Conservation (phyloP, 2,888 invertebrate genomes). For the Halictus ligatus region DNA sequence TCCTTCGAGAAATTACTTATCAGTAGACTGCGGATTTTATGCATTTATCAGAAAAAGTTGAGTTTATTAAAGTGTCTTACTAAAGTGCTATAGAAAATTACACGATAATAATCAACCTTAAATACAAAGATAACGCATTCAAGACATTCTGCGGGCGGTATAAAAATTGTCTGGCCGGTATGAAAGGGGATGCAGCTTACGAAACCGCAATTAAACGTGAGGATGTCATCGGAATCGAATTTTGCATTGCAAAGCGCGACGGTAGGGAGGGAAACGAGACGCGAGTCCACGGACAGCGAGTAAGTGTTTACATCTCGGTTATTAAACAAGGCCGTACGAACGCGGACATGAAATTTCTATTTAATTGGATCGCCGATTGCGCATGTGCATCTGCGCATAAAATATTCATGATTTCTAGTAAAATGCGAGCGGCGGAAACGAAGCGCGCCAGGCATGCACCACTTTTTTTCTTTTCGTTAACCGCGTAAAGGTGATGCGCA, state of each 20-base stretch:
- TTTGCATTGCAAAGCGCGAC: neutral
- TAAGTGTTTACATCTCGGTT: conserved; percentile 49
- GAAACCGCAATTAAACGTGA: neutral
- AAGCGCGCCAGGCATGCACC: neutral
- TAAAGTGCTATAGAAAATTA: too few species aligned
- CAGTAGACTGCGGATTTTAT: too few species aligned
- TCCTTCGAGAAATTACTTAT: too few species aligned
- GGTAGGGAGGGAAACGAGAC: neutral
- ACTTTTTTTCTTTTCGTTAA: neutral
- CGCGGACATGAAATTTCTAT: conserved; percentile 43
- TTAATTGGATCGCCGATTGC: conserved; percentile 47
- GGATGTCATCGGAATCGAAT: conserved; percentile 7
- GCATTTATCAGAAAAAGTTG: too few species aligned
- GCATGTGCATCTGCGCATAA: conserved; percentile 32
- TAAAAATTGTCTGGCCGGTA: neutral
- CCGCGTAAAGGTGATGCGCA: neutral
- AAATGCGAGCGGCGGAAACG: conserved; percentile 11
- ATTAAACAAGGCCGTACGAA: conserved; percentile 38
- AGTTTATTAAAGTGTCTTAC: too few species aligned
- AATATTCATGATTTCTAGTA: conserved; percentile 40
- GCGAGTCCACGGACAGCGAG: neutral
- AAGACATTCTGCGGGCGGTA: neutral
- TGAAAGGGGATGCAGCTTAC: neutral
- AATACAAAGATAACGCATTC: neutral
- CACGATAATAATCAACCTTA: neutral